These are phyloP conservation scores for Campopleginae sp. DNA, from an alignment of 2,888 invertebrate genomes.

Conservation along the genomic window DNA sequence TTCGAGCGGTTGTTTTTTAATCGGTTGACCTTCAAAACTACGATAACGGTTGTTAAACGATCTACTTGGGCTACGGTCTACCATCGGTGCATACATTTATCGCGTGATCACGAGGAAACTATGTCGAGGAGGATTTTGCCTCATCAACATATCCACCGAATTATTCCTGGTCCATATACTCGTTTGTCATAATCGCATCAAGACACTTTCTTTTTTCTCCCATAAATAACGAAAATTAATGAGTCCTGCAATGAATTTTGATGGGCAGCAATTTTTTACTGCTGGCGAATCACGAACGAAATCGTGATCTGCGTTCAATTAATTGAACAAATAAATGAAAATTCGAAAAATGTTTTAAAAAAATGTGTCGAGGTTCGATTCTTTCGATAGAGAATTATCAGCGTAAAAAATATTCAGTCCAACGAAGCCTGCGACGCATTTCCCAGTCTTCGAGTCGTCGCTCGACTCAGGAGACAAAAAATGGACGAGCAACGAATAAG, in stretches of 20 bases:
- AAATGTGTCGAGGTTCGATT: background rate
- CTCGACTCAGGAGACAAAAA: conserved; percentile 46
- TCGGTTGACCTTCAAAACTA: conserved; percentile 13
- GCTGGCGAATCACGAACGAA: background rate
- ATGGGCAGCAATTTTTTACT: background rate
- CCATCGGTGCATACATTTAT: background rate
- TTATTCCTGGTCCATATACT: conserved; percentile 18
- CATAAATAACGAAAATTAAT: background rate
- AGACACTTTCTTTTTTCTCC: background rate
- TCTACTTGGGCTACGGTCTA: conserved; percentile 4
- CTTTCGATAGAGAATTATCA: conserved; percentile 23
- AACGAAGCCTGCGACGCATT: conserved; percentile 57
- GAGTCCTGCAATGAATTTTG: background rate
- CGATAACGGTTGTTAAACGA: conserved; percentile 17
- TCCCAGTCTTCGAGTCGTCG: conserved; percentile 41
- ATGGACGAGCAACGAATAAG: conserved; percentile 48
- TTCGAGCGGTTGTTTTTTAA: background rate
- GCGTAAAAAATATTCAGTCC: conserved; percentile 43
- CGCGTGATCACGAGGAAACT: conserved; percentile 20
- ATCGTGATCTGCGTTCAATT: too few species aligned
- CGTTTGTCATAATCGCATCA: background rate
- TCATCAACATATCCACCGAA: conserved; percentile 22
- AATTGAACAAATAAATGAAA: too few species aligned
- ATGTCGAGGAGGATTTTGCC: conserved; percentile 26
- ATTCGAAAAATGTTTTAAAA: too few species aligned